Evolutionary conservation across 2,888 invertebrate genomes (phyloP), one percentile per base, ranked within the genome.

Genomic region (Temnothorax ravouxi): DNA sequence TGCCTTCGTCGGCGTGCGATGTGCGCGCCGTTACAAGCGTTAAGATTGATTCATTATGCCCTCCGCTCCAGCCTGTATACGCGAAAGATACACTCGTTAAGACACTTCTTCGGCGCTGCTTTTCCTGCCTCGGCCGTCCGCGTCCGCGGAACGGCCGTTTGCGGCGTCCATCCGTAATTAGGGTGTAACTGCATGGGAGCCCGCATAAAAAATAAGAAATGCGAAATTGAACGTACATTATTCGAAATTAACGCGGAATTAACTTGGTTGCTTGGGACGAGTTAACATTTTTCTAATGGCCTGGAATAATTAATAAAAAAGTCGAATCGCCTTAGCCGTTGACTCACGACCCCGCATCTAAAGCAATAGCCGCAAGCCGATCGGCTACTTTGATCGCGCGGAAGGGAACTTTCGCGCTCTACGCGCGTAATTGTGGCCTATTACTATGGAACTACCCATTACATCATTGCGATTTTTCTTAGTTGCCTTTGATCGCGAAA

Each of bases 321-420:
- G 80, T 69, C 21, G 61, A 81, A 81, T 80, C 52, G 81, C 79
- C 81, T 82, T 79, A 80, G 80, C 80, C 79, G 80, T 81, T 80
- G 79, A 80, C 77, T 71, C 44, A 11, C 29, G 77, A 69, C 79
- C 76, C 59, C 76, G 79, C 79, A 75, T 59, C 47, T 59, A 25
- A 75, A 59, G 79, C 75, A 74, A 74, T 80, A 74, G 38, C 56
- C 76, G 76, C 44, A 75, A 75, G 50, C 61, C 74, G 50, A 59
- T 50, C 81, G 83, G 67, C 59, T 82, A 61, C 50, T 69, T 67
- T 83, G 81, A 69, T 81, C 81, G n/a, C n/a, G n/a, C n/a, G 83
- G 83, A 56, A 66, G 83, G 38, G 41, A 87, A 87, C 77, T 87
- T 81, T 86, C 74, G 72, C 74, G 86, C 87, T 83, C 75, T 69